Percentiles rank a stretch among this genome's conserved stretches.
Conservation (phyloP, 1,140 invertebrate species). For the Araneus ventricosus region DNA sequence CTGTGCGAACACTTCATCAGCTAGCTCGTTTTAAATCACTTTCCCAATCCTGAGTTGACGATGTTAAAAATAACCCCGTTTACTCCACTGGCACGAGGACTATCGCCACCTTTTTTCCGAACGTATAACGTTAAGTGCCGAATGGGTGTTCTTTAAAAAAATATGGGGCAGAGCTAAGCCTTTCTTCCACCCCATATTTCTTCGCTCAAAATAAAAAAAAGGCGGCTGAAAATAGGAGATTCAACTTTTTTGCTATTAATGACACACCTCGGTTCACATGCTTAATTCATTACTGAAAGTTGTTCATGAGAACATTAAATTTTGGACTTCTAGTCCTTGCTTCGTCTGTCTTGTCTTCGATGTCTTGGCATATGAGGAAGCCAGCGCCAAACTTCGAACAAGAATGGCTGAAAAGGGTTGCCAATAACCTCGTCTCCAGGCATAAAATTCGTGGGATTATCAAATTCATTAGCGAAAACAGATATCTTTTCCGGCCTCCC, state of each 20-base stretch:
- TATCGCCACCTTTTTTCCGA: not conserved
- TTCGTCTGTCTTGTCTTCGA: too few relatives aligned
- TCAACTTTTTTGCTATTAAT: not conserved
- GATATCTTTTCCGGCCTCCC: too few relatives aligned
- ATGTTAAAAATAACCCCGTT: constrained; percentile 30
- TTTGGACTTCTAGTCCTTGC: too few relatives aligned
- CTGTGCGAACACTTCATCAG: constrained; percentile 5
- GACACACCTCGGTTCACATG: too few relatives aligned
- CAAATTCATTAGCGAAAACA: too few relatives aligned
- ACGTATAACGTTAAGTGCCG: not conserved
- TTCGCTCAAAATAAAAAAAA: not conserved
- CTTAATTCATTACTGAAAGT: too few relatives aligned
- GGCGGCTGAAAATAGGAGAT: not conserved
- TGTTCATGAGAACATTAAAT: too few relatives aligned
- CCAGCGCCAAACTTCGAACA: too few relatives aligned
- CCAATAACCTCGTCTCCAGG: too few relatives aligned
- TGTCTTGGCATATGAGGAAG: too few relatives aligned
- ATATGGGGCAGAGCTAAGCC: not conserved
- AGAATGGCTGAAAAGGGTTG: too few relatives aligned
- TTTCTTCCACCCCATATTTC: not conserved
- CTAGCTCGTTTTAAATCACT: constrained; percentile 4
- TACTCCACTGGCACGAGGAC: not conserved
- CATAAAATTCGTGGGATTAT: too few relatives aligned
- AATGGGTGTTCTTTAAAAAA: not conserved
- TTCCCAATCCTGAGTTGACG: not conserved